These are phyloP conservation scores for Yponomeuta plumbellus DNA, from an alignment of 2,888 invertebrate genomes.

Conservation along the genomic window DNA sequence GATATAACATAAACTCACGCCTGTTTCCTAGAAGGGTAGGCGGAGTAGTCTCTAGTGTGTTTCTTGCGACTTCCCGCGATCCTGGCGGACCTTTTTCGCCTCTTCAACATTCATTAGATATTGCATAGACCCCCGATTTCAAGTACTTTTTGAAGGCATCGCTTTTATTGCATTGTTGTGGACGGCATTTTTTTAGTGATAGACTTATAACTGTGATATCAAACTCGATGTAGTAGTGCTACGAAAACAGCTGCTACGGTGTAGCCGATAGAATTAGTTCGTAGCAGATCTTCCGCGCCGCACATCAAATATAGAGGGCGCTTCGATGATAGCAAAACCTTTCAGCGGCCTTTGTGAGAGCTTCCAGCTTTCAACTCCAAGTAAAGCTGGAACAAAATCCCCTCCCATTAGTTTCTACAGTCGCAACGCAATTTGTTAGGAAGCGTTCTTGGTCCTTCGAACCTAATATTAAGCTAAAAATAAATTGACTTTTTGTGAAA, in stretches of 20 bases:
- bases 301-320: neutral
- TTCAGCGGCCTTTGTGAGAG: neutral
- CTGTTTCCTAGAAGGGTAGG: too few relatives aligned
- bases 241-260: neutral
- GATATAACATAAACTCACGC: too few relatives aligned
- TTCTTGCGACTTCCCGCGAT: too few relatives aligned
- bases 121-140: too few relatives aligned
- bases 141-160: too few relatives aligned
- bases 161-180: too few relatives aligned
- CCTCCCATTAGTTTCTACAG: neutral
- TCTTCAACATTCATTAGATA: too few relatives aligned
- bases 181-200: too few relatives aligned
- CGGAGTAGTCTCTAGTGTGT: too few relatives aligned
- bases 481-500: too few relatives aligned
- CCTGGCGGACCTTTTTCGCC: too few relatives aligned
- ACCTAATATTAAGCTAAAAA: neutral
- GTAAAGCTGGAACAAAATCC: neutral
- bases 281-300: neutral
- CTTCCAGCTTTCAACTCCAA: neutral
- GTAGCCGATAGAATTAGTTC: conserved; percentile 6
- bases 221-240: neutral
- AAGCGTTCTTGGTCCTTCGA: neutral
- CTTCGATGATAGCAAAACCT: neutral
- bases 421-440: neutral
- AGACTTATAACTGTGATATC: too few relatives aligned